These are phyloP conservation scores for Steinernema hermaphroditum DNA, from an alignment of 2,888 invertebrate species.

Conservation along the genomic window DNA sequence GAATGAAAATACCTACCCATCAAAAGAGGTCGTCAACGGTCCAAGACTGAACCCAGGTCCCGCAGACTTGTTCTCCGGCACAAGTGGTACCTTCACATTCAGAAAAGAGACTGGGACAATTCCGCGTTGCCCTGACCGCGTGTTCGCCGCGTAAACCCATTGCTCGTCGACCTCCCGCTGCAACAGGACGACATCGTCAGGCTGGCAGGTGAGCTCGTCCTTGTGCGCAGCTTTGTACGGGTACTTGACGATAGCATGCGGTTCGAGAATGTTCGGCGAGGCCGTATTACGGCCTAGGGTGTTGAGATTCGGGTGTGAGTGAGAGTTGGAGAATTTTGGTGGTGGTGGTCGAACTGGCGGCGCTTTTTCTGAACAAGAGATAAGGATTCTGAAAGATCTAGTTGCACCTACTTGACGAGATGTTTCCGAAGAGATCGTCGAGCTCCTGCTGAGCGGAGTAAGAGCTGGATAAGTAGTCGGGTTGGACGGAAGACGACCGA, in stretches of 20 bases:
- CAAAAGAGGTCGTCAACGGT: no score
- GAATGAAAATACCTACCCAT: no score
- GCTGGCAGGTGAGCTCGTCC: constrained; percentile 54
- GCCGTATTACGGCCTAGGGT: background rate
- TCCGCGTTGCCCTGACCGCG: constrained; percentile 41
- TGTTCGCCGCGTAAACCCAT: constrained; percentile 58
- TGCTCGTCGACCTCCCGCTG: constrained; percentile 57
- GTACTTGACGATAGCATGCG: constrained; percentile 49
- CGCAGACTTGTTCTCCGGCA: constrained; percentile 29
- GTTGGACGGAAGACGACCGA: background rate
- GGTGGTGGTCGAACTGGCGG: constrained; percentile 45
- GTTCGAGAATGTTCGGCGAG: constrained; percentile 38
- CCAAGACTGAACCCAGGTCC: background rate
- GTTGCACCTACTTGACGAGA: background rate
- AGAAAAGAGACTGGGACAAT: constrained; percentile 58
- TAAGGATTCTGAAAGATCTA: background rate
- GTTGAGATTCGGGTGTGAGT: constrained; percentile 39
- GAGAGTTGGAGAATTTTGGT: constrained; percentile 33
- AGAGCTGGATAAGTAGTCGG: background rate
- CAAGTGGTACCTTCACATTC: constrained; percentile 56
- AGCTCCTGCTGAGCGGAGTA: background rate
- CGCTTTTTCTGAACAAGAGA: constrained; percentile 33
- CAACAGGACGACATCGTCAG: constrained; percentile 54
- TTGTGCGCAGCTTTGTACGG: constrained; percentile 51
- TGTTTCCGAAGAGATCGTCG: background rate